Base-by-base conservation (phyloP, 2,113 vertebrate species). In the Rhinopomastus cyanomelas region DNA sequence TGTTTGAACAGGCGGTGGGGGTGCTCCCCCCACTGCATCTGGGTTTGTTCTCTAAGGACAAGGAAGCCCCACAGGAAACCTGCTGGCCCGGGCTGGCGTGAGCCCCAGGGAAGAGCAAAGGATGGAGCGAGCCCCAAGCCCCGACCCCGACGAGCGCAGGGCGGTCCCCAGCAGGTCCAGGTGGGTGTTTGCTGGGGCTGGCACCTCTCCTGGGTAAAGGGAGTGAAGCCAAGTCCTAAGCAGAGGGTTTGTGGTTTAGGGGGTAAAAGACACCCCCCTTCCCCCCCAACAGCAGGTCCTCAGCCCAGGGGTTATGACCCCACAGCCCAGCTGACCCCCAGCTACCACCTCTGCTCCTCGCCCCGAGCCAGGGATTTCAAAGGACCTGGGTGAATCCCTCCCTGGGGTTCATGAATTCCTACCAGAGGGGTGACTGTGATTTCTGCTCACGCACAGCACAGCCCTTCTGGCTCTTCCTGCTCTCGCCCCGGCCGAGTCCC, bases 21-120 rank as follows among this genome's bases (percentile, higher is more conserved):
- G 7, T 29, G 32, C 11, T 78, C 21, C 42, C 75, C 49, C n/a
- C 52, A 10, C 14, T 19, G 8, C 12, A 26, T 1, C 3, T 7
- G 30, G 5, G 42, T 85, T 49, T 62, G 44, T 34, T 65, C 69
- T 56, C 23, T 60, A 94, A 83, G 65, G 2, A 61, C 87, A 8
- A 65, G 36, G 53, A 7, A 23, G n/a, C 2, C 0, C 23, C 17
- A 0, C 1, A 1, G 57, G 44, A 27, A 72, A n/a, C 32, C 15
- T 13, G 0, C 2, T 6, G 0, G 5, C 2, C 21, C 1, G 0
- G 5, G 27, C 56, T 68, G 65, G 5, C 16, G 56, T 5, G 27
- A 71, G 7, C 26, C 59, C 55, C 2, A 56, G 3, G 2, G 39
- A 62, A 27, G 68, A 85, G n/a, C 64, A 46, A 34, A 17, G 0